Conservation (phyloP, 1,140 invertebrate genomes). For the Notospermus geniculatus region DNA sequence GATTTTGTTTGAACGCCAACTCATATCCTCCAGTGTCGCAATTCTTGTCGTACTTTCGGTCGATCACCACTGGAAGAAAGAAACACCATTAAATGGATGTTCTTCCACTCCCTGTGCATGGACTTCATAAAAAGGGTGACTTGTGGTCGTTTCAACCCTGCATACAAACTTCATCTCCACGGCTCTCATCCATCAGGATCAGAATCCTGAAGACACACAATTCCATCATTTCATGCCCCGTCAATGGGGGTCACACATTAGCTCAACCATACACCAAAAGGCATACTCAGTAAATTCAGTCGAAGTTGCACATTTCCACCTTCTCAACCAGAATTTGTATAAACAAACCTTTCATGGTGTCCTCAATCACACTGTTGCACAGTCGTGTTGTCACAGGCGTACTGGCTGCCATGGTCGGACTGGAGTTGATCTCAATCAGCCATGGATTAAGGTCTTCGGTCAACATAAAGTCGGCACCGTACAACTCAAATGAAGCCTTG, state of each 20-base stretch:
- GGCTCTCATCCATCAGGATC: no score
- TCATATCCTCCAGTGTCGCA: conserved; percentile 85
- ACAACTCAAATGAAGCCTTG: conserved; percentile 78
- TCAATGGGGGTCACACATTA: no score
- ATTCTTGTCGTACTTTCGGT: conserved; percentile 71
- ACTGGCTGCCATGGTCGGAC: conserved; percentile 83
- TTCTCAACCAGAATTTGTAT: no score
- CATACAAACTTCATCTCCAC: no score
- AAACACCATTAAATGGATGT: conserved; percentile 1
- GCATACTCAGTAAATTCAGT: no score
- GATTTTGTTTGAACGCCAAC: conserved; percentile 72
- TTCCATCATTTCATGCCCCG: no score
- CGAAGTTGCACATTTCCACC: no score
- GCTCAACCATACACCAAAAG: no score
- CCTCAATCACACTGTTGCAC: conserved; percentile 83
- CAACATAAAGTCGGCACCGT: conserved; percentile 90
- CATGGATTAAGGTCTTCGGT: conserved; percentile 85
- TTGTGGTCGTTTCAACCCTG: no score
- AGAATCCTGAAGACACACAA: no score
- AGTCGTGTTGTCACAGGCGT: conserved; percentile 84
- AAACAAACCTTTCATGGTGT: conserved; percentile 81
- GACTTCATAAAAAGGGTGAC: no score
- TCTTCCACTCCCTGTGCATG: no score
- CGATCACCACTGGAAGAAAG: conserved; percentile 76
- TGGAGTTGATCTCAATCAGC: conserved; percentile 93